Conservation (phyloP, 2,113 vertebrate genomes). For the Lutjanus erythropterus region DNA sequence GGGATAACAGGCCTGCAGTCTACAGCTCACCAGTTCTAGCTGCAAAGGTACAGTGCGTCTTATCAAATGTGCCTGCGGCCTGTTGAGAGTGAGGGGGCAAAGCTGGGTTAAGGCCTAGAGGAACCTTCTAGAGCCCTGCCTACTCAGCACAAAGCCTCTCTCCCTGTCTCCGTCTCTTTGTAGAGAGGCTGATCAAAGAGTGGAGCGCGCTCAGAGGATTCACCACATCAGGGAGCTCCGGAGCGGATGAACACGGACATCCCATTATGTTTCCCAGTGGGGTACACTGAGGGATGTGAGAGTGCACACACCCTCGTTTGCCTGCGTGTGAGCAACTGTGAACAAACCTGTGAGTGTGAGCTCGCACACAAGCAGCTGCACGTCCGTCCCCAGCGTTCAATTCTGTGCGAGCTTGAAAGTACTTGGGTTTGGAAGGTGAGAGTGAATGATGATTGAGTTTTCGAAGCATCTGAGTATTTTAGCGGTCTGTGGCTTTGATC, state of each 20-base stretch:
- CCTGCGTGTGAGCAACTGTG: slow-evolving; percentile 22
- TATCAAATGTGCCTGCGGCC: slow-evolving; percentile 18
- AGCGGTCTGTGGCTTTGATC: slow-evolving; percentile 62
- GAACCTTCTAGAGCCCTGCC: slow-evolving; percentile 55
- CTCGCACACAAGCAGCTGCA: neutral
- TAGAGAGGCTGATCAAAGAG: slow-evolving; percentile 75
- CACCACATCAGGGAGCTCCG: slow-evolving; percentile 57
- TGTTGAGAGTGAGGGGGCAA: slow-evolving; percentile 49
- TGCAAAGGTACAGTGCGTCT: neutral
- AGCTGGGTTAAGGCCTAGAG: slow-evolving; percentile 61
- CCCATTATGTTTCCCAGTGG: slow-evolving; percentile 62
- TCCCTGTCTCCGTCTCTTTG: slow-evolving; percentile 63
- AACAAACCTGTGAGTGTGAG: slow-evolving; percentile 5
- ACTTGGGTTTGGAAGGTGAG: neutral
- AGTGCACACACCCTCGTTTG: slow-evolving; percentile 11
- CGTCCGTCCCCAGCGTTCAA: neutral
- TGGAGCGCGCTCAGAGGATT: slow-evolving; percentile 64
- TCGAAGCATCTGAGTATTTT: slow-evolving; percentile 16
- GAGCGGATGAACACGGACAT: slow-evolving; percentile 66
- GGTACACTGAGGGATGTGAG: slow-evolving; percentile 21
- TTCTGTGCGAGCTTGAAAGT: slow-evolving; percentile 35
- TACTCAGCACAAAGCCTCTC: slow-evolving; percentile 58
- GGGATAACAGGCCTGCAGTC: neutral
- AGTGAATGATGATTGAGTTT: slow-evolving; percentile 41
- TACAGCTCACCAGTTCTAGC: neutral